Conservation (phyloP, 2,797 vertebrate genomes). For the Glyptemys insculpta region DNA sequence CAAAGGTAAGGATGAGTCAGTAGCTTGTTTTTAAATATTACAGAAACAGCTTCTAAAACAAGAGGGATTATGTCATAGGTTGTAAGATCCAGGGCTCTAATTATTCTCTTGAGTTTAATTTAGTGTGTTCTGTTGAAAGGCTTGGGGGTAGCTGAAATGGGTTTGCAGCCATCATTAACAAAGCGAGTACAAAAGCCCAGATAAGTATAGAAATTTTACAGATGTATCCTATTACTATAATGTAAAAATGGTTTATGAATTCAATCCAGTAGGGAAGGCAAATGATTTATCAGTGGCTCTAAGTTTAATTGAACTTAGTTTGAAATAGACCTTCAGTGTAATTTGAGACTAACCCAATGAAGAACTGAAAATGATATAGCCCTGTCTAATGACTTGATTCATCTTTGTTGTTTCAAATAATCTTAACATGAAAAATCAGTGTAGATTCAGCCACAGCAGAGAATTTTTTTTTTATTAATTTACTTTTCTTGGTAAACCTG, state of each 20-base stretch:
- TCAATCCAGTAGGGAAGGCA: not conserved
- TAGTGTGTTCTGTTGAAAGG: not conserved
- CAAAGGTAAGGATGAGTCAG: not conserved
- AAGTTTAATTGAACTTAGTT: slow-evolving; percentile 12
- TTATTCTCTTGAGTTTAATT: not conserved
- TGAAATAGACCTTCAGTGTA: not conserved
- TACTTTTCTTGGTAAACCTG: not conserved
- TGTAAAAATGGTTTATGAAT: not conserved
- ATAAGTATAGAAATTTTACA: not conserved
- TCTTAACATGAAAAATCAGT: not conserved
- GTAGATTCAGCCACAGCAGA: not conserved
- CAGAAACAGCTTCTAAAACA: not conserved
- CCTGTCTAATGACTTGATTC: not conserved
- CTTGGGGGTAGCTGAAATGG: slow-evolving; percentile 16
- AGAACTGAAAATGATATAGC: not conserved
- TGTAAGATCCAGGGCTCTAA: not conserved
- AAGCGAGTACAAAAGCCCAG: not conserved
- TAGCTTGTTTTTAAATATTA: not conserved
- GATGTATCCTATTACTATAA: not conserved
- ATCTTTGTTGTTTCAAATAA: not conserved
- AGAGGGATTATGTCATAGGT: not conserved
- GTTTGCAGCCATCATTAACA: not conserved
- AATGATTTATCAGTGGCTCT: not conserved
- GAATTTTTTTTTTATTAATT: not conserved
- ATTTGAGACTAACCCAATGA: not conserved